phyloP scores from a whole-genome alignment of 2,113 vertebrate genomes.

The Oplegnathus fasciatus region DNA sequence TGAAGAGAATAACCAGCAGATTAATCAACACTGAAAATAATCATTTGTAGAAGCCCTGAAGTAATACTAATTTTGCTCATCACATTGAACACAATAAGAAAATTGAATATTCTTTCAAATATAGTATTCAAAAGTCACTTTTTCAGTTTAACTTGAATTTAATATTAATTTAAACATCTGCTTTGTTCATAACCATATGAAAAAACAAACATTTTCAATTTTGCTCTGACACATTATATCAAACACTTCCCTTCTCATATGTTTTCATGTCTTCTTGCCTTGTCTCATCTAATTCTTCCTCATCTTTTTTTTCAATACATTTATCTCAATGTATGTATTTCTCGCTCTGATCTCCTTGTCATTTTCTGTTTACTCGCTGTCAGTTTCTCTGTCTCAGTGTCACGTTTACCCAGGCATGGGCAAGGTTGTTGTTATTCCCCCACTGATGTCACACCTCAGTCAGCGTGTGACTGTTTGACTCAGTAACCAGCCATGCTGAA shows the following conservation, averaged over 20 bases:
- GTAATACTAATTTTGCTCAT: no score
- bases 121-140: no score
- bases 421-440: slow-evolving; percentile 38
- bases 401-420: slow-evolving; percentile 19
- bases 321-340: slow-evolving; percentile 12
- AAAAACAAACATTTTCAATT: neutral
- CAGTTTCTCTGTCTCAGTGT: slow-evolving; percentile 27
- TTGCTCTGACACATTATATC: neutral
- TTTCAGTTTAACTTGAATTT: no score
- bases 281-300: neutral
- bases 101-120: no score
- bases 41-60: no score
- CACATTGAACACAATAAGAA: no score
- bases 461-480: slow-evolving; percentile 52
- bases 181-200: no score
- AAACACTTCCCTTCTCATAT: neutral
- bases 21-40: no score
- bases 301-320: neutral
- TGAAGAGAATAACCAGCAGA: neutral
- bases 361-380: slow-evolving; percentile 30
- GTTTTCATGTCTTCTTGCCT: neutral
- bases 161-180: no score
- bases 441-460: slow-evolving; percentile 42
- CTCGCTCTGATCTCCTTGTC: slow-evolving; percentile 29
- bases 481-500: slow-evolving; percentile 37